Evolutionary conservation across 2,113 vertebrate genomes (phyloP).

Genomic region (Columba janthina): DNA sequence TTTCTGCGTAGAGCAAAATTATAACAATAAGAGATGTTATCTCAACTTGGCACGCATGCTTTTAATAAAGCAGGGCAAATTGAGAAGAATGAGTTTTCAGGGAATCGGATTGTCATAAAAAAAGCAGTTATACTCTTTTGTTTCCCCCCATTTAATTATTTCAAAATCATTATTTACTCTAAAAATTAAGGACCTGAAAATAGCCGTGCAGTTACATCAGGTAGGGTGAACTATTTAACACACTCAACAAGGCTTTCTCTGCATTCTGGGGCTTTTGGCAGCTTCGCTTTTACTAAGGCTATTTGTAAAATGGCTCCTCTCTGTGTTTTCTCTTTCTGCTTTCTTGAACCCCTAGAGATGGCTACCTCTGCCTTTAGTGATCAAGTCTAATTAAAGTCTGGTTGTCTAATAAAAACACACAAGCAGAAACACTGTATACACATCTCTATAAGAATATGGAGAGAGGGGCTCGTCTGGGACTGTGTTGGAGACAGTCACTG

Average conservation of each 20-base stretch:
- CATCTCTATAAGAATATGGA: not conserved
- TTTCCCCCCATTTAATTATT: not conserved
- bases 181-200: not conserved
- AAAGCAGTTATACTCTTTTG: not conserved
- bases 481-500: not conserved
- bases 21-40: not conserved
- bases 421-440: fast-evolving
- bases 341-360: not conserved
- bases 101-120: not conserved
- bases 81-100: not conserved
- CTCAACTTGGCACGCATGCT: not conserved
- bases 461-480: not conserved
- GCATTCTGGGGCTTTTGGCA: not conserved
- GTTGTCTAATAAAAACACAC: not conserved
- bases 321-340: not conserved
- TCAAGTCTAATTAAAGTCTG: not conserved
- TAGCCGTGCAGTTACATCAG: not conserved
- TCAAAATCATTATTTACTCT: not conserved
- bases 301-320: not conserved
- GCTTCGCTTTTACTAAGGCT: not conserved
- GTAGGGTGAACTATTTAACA: not conserved
- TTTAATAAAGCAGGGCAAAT: not conserved
- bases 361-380: not conserved
- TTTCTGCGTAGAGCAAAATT: not conserved
- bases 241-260: not conserved